phyloP scores from a whole-genome alignment of 2,888 invertebrate species.

The Oligia fasciuncula region DNA sequence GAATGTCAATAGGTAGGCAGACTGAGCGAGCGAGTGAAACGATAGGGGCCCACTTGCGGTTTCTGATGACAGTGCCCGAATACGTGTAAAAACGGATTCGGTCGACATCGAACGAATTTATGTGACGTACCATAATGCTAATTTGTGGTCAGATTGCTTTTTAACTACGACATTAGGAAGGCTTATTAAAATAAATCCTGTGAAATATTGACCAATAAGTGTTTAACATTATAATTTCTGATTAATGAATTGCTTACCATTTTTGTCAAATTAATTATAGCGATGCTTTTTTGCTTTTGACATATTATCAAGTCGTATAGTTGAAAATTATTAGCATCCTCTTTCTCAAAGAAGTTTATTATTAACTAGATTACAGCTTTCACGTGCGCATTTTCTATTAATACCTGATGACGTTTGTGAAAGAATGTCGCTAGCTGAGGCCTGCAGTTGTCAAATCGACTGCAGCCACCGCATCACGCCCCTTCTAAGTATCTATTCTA shows the following conservation, averaged over 20 bases:
- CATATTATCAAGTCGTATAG: neutral
- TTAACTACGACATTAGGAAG: conserved; percentile 31
- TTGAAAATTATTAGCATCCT: conserved; percentile 15
- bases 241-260: conserved; percentile 18
- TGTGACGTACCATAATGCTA: conserved; percentile 63
- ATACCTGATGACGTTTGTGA: conserved; percentile 43
- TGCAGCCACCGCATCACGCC: conserved; percentile 40
- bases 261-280: conserved; percentile 11
- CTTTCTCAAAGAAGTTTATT: conserved; percentile 33
- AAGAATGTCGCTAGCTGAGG: conserved; percentile 37
- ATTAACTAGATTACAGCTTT: conserved; percentile 27
- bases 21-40: conserved; percentile 61
- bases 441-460: conserved; percentile 31
- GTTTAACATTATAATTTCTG: conserved; percentile 19
- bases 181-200: conserved; percentile 31
- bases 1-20: conserved; percentile 74
- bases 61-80: conserved; percentile 57
- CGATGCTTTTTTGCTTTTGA: conserved; percentile 9
- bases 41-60: conserved; percentile 68
- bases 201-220: conserved; percentile 26
- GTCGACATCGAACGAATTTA: conserved; percentile 48
- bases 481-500: conserved; percentile 46
- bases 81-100: conserved; percentile 38
- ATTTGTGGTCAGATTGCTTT: conserved; percentile 54
- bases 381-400: conserved; percentile 32